phyloP scores from a whole-genome alignment of 2,797 vertebrate genomes.

The Hozukius guyotensis region DNA sequence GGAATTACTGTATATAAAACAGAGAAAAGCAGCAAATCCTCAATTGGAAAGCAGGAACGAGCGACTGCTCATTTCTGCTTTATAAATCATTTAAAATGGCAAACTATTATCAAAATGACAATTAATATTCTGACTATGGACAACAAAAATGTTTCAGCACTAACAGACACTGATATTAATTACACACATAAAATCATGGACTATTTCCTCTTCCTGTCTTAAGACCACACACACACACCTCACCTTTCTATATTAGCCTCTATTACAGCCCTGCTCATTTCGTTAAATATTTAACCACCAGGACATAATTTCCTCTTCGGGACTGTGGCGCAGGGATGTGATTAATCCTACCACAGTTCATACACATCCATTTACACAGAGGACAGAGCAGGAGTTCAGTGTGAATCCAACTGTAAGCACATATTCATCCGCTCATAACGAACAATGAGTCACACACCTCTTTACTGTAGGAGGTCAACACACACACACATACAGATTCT shows the following conservation, averaged over 20 bases:
- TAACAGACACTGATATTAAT: neutral
- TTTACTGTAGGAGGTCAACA: neutral
- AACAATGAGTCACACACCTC: neutral
- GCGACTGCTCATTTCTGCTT: neutral
- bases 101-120: neutral
- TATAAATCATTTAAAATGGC: neutral
- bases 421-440: constrained; percentile 6
- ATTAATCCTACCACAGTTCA: constrained; percentile 24
- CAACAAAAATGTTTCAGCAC: neutral
- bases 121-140: neutral
- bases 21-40: neutral
- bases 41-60: neutral
- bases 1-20: neutral
- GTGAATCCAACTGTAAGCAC: constrained; percentile 24
- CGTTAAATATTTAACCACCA: constrained; percentile 10
- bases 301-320: constrained; percentile 25
- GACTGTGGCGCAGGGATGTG: neutral
- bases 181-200: neutral
- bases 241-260: constrained; percentile 1
- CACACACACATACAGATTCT: neutral
- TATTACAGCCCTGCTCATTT: neutral
- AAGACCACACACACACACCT: neutral
- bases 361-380: constrained; percentile 2
- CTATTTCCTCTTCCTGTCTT: neutral
- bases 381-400: constrained; percentile 1